Evolutionary conservation across 2,888 invertebrate genomes (phyloP), one percentile per base, ranked within the genome.

Genomic region (Elgonia sp.): DNA sequence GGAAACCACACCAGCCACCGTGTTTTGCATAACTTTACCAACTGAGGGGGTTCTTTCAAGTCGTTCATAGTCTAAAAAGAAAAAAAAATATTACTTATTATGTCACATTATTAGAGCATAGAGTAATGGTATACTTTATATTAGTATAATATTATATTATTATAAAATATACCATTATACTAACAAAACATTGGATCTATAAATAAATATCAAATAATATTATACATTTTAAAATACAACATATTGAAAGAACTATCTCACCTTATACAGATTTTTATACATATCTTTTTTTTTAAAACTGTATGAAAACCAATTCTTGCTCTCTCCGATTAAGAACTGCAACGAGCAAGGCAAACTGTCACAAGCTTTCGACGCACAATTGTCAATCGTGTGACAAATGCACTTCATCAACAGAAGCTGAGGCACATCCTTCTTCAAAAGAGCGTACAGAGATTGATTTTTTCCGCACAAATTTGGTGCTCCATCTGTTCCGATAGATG

Each of bases 401-500:
- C 91, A 92, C 88, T 90, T 90, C 29, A 29, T 29, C 29, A 29
- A 29, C 16, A 53, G 4, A n/a, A 53, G n/a, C 53, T 53, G 53
- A 2, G 67, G 83, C 20, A 75, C 14, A 55, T 75, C 42, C 18
- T 21, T 42, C n/a, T n/a, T 75, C 5, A 75, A 55, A n/a, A 82
- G 50, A 2, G 82, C 10, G 55, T 37, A 82, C 42, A 82, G 40
- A 7, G 82, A 73, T 6, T 73, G 16, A 40, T 65, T 65, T n/a
- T n/a, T 29, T 16, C 73, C 82, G 40, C 82, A 82, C 40, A 81
- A 72, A 62, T 81, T 81, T 12, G 37, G 7, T 37, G 90, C 92
- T 7, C 92, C 91, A 87, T 92, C 92, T n/a, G 91, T 92, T 1
- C 91, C 92, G 53, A 92, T 87, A 2, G 89, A 90, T 14, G 90